Evolutionary conservation across 1,140 invertebrate species (phyloP), one percentile per base, ranked within the genome.

Genomic region (Octopus bimaculoides): DNA sequence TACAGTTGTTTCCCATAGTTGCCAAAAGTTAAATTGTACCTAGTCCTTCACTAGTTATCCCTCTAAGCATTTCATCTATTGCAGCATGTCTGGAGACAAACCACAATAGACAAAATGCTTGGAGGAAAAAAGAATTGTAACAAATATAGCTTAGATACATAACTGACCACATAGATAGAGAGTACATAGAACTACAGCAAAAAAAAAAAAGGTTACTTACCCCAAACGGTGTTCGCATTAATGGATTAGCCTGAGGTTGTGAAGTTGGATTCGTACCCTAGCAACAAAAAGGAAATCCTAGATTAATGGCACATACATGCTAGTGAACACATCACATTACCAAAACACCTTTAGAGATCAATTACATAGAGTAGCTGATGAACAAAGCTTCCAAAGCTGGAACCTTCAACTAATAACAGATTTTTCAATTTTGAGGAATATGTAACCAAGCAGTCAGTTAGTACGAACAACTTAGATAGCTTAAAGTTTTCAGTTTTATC

Each of bases 201-300:
- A 4, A 6, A 74, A 55, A 8, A 75, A 12, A 8, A 73, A 55
- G 14, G 9, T 54, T 53, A 80, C 78, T 82, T 75, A 85, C 83
- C 56, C 82, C 82, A 81, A 81, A 85, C 6, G 84, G 83, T 66
- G 80, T 81, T 69, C 84, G 82, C 81, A 85, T 84, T 83, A 85
- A 84, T 8, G 83, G 84, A 71, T 82, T 82, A 12, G 84, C 5
- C 26, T 71, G 84, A 3, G 84, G 81, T 12, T 80, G 82, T 77
- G 41, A 56, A 54, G 78, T 78, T 53, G 66, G 41, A 69, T 56
- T 61, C 54, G 77, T 61, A 54, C 71, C 80, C 81, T 82, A 75
- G 71, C 80, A 79, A 26, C 73, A 78, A 80, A 79, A 17, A 81
- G n/a, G 75, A 26, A 41, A 14, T 61, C 71, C 4, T 81, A 41